Conservation (phyloP, 1,140 invertebrate genomes). For the Drosophila santomea region DNA sequence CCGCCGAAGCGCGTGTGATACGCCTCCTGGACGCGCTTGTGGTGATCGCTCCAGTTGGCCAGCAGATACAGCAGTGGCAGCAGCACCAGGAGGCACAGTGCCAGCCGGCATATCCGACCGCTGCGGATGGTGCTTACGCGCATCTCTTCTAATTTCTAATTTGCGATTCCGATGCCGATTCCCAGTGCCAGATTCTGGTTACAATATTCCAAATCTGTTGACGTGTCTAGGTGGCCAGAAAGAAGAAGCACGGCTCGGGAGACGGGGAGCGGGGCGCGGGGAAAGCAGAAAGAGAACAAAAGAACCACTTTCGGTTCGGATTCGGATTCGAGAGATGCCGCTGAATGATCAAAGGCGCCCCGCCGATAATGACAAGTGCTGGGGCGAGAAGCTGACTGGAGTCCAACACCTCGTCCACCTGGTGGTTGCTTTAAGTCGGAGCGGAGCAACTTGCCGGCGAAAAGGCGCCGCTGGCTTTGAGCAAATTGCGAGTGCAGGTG, state of each 20-base stretch:
- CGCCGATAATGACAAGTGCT: constrained; percentile 57
- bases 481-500: constrained; percentile 39
- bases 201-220: constrained; percentile 46
- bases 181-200: not conserved
- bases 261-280: not conserved
- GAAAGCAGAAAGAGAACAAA: constrained; percentile 30
- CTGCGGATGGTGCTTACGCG: constrained; percentile 84
- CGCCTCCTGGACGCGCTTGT: constrained; percentile 75
- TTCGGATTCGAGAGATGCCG: constrained; percentile 21
- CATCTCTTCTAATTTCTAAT: constrained; percentile 41
- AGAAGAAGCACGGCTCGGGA: constrained; percentile 2
- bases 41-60: constrained; percentile 82
- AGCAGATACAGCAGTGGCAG: constrained; percentile 84
- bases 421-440: too few relatives aligned
- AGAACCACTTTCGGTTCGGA: constrained; percentile 48
- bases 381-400: not conserved
- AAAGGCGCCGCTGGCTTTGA: constrained; percentile 16
- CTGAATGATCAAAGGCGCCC: constrained; percentile 58
- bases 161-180: too few relatives aligned
- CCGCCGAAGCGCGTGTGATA: constrained; percentile 72
- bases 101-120: constrained; percentile 83
- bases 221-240: constrained; percentile 54
- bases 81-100: constrained; percentile 69
- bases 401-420: not conserved
- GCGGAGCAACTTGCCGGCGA: constrained; percentile 8